A percentile compares a stretch with the other conserved stretches of the same genome.
phyloP scores from a whole-genome alignment of 2,113 vertebrate species.

The Anhinga rufa region DNA sequence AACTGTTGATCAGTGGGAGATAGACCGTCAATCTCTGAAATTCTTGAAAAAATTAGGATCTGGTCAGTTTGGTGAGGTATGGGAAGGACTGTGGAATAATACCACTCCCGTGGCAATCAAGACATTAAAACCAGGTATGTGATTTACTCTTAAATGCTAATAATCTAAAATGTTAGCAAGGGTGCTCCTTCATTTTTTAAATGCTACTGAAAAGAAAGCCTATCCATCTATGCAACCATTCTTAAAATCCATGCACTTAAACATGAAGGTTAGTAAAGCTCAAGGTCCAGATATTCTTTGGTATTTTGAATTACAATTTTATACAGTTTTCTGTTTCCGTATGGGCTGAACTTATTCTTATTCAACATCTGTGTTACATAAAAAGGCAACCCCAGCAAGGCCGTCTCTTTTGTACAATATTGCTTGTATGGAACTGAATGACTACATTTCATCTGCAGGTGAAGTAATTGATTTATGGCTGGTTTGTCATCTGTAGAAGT shows the following conservation, averaged over 20 bases:
- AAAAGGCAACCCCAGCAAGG: not conserved
- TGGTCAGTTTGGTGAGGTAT: slow-evolving; percentile 96
- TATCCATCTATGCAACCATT: not conserved
- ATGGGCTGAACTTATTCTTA: not conserved
- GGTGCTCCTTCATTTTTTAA: not conserved
- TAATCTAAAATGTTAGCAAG: not conserved
- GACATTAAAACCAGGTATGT: slow-evolving; percentile 89
- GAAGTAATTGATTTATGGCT: not conserved
- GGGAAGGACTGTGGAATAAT: slow-evolving; percentile 90
- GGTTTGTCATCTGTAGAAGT: not conserved
- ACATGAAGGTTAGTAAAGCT: not conserved
- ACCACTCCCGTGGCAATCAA: slow-evolving; percentile 91
- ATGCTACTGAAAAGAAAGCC: not conserved
- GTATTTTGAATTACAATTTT: not conserved
- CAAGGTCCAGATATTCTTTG: not conserved
- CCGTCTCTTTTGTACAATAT: not conserved
- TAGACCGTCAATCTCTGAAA: slow-evolving; percentile 82
- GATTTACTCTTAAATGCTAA: not conserved
- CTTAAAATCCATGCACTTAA: not conserved
- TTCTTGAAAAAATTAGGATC: slow-evolving; percentile 84
- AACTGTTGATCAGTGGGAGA: slow-evolving; percentile 95
- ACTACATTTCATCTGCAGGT: not conserved
- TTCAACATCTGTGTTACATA: not conserved
- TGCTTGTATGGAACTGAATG: not conserved
- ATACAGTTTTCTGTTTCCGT: not conserved